Percentiles rank a stretch among this genome's conserved stretches.
These are phyloP conservation scores for Ephialtes manifestator DNA, from an alignment of 2,888 invertebrate genomes.

Conservation along the genomic window DNA sequence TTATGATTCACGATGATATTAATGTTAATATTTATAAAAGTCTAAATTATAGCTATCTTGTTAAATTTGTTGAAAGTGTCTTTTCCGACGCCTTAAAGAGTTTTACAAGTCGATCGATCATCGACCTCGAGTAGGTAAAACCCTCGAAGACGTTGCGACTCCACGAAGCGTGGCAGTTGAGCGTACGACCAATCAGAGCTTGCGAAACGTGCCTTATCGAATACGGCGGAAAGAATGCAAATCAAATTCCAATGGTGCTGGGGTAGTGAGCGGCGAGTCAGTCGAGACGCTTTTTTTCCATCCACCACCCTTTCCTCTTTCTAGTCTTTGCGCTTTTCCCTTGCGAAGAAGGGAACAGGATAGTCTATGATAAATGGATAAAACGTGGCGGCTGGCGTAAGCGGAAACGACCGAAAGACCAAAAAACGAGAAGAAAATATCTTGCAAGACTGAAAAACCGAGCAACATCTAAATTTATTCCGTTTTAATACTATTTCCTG, in stretches of 20 bases:
- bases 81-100: slow-evolving; percentile 15
- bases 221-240: slow-evolving; percentile 73
- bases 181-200: slow-evolving; percentile 68
- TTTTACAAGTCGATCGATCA: slow-evolving; percentile 55
- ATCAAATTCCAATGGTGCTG: slow-evolving; percentile 72
- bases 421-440: slow-evolving; percentile 21
- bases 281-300: slow-evolving; percentile 41
- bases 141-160: slow-evolving; percentile 37
- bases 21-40: not conserved
- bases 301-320: slow-evolving; percentile 15
- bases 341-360: slow-evolving; percentile 52
- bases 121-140: slow-evolving; percentile 50
- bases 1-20: too few species aligned
- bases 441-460: not conserved
- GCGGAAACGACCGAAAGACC: slow-evolving; percentile 49
- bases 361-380: slow-evolving; percentile 74
- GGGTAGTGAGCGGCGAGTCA: slow-evolving; percentile 49
- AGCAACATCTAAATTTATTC: slow-evolving; percentile 30
- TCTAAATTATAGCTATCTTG: not conserved
- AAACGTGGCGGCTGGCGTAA: slow-evolving; percentile 67
- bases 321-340: slow-evolving; percentile 21
- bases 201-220: slow-evolving; percentile 75
- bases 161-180: slow-evolving; percentile 36
- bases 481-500: slow-evolving; percentile 29
- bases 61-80: not conserved